A percentile compares a stretch with the other conserved stretches of the same genome.
Conservation (phyloP, 2,888 invertebrate genomes). For the Melieria omissa region DNA sequence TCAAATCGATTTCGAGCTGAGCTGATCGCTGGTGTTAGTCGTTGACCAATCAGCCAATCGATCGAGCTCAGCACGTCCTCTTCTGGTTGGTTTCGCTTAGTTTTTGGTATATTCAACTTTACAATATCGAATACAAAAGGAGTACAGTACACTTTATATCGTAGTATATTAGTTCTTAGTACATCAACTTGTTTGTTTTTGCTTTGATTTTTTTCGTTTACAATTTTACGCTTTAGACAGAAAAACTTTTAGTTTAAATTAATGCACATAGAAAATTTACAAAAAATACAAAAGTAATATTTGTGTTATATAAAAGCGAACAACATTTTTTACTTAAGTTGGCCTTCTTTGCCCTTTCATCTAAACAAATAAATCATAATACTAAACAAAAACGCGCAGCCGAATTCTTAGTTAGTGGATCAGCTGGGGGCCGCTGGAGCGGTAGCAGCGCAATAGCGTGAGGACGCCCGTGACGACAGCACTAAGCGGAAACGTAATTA, state of each 20-base stretch:
- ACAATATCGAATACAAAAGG: conserved; percentile 49
- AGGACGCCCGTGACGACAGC: background rate
- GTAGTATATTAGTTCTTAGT: background rate
- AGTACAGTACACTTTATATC: background rate
- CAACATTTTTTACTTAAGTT: too few relatives aligned
- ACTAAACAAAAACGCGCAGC: too few relatives aligned
- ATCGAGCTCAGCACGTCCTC: too few relatives aligned
- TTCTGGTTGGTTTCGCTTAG: conserved; percentile 25
- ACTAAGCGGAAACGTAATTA: conserved; percentile 13
- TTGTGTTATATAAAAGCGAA: conserved; percentile 19
- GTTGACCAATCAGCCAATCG: too few relatives aligned
- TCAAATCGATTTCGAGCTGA: too few relatives aligned
- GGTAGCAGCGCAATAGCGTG: too few relatives aligned
- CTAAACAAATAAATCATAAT: too few relatives aligned
- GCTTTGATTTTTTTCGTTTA: background rate
- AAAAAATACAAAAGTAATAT: conserved; percentile 26
- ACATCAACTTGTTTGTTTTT: background rate
- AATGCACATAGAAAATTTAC: conserved; percentile 56
- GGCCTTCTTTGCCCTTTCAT: too few relatives aligned
- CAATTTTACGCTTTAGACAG: conserved; percentile 12
- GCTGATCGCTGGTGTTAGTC: too few relatives aligned
- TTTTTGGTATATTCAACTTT: conserved; percentile 41
- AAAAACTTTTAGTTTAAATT: conserved; percentile 59
- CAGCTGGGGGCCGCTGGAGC: too few relatives aligned
- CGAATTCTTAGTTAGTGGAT: too few relatives aligned